Evolutionary conservation across 2,888 invertebrate genomes (phyloP).

Genomic region (Thyatira batis): DNA sequence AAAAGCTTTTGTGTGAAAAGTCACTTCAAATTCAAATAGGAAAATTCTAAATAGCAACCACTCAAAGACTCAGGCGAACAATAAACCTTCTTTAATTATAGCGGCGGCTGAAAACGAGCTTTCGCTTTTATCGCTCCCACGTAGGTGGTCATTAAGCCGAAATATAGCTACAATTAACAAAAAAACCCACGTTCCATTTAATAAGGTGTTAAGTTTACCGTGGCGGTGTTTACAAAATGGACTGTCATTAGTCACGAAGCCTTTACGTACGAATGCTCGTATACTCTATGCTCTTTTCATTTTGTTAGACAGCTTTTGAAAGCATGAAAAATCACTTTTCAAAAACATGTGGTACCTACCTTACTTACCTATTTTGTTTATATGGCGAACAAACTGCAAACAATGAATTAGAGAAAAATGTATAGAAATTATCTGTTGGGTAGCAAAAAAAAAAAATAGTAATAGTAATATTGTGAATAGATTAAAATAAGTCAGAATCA

Average conservation of each 20-base stretch:
- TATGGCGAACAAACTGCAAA: neutral
- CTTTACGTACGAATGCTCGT: slow-evolving; percentile 14
- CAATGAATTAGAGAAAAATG: neutral
- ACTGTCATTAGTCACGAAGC: slow-evolving; percentile 62
- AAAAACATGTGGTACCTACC: neutral
- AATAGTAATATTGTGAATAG: too few species aligned
- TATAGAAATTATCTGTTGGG: too few species aligned
- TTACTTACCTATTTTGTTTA: neutral
- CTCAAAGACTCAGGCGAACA: slow-evolving; percentile 53
- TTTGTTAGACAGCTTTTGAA: neutral
- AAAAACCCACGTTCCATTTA: slow-evolving; percentile 70
- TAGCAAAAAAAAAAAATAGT: too few species aligned
- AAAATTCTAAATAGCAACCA: slow-evolving; percentile 40
- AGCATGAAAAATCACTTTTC: neutral
- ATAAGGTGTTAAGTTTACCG: slow-evolving; percentile 76
- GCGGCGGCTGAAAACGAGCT: slow-evolving; percentile 57
- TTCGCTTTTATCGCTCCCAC: slow-evolving; percentile 67
- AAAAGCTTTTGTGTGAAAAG: neutral
- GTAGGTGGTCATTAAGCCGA: slow-evolving; percentile 71
- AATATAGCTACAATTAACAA: slow-evolving; percentile 77
- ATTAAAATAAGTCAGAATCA: too few species aligned
- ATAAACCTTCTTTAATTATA: slow-evolving; percentile 73
- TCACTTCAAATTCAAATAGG: slow-evolving; percentile 24
- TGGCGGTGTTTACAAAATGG: slow-evolving; percentile 61
- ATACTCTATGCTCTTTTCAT: neutral